Conservation (phyloP, 2,888 invertebrate genomes). For the Tenthredo distinguenda region DNA sequence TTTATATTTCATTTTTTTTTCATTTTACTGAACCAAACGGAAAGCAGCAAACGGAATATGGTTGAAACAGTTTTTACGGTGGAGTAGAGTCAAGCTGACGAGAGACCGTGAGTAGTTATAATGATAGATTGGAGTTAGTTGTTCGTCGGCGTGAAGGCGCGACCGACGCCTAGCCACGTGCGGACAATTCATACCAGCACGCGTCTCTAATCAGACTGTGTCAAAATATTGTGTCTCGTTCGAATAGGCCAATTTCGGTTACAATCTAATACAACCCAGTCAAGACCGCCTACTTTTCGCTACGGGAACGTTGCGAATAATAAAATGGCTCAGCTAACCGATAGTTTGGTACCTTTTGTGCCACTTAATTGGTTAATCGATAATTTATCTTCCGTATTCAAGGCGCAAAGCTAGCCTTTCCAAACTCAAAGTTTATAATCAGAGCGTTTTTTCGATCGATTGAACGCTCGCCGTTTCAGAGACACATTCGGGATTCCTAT, state of each 20-base stretch:
- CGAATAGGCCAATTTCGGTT: constrained; percentile 73
- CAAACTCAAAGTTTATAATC: background rate
- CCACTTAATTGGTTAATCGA: background rate
- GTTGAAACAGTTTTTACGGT: background rate
- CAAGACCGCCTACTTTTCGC: constrained; percentile 35
- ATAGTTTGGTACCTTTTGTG: constrained; percentile 33
- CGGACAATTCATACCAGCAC: constrained; percentile 44
- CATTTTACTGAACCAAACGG: background rate
- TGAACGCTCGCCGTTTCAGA: background rate
- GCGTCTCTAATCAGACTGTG: constrained; percentile 45
- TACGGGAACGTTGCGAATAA: constrained; percentile 22
- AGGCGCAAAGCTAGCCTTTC: background rate
- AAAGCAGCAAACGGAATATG: background rate
- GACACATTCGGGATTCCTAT: background rate
- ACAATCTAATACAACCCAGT: constrained; percentile 54
- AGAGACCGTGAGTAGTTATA: background rate
- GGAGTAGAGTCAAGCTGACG: background rate
- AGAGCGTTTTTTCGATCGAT: constrained; percentile 22
- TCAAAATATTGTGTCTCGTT: constrained; percentile 64
- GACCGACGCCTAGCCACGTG: constrained; percentile 46
- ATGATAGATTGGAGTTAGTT: constrained; percentile 9
- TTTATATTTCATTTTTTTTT: background rate
- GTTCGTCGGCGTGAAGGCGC: constrained; percentile 34
- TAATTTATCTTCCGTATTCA: constrained; percentile 26
- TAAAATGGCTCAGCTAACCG: constrained; percentile 23